Base-by-base conservation (phyloP, 1,140 invertebrate genomes). In the Marisa cornuarietis region DNA sequence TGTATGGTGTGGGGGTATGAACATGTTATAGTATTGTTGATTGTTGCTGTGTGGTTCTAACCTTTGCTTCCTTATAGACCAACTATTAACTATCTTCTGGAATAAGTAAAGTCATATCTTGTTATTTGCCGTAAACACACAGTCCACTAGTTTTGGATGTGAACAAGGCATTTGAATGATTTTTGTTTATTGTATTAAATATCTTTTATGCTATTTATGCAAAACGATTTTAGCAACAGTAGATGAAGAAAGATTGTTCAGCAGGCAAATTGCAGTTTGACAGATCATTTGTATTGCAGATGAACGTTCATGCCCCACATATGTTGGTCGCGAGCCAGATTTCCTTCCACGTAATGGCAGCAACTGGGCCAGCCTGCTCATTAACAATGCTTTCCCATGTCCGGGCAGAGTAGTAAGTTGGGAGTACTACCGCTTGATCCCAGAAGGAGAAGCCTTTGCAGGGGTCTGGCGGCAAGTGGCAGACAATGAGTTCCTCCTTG, bases 341-440 rank as follows among this genome's bases (percentile, higher is more conserved):
- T 54, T 63, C 14, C 80, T 89, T 16, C 85, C 87, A 1, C 78
- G 85, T 10, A 81, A 80, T 49, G 89, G 88, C 16, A 83, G 83
- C 75, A 88, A 87, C 73, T 81, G 80, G 58, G 87, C 87, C 58
- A 86, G 84, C 76, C 84, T 90, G 31, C 84, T 90, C 63, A 79
- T 89, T 62, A 89, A 88, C 80, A 88, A 89, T 72, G 81, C 81
- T 31, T 90, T 90, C 80, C 83, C 83, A 14, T 90, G 89, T 71
- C 80, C 83, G 42, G 89, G 88, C 54, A 85, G 81, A 68, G 85
- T 90, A 14, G 79, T 84, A 9, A 82, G 78, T 1, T 86, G 88
- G 84, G 83, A 85, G 58, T 89, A 88, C 81, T 88, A 87, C 79
- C 78, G 87, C 65, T 80, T 87, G 22, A 79, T 82, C 14, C 82